These are phyloP conservation scores for Lydus trimaculatus DNA, from an alignment of 2,888 invertebrate species.

Conservation along the genomic window DNA sequence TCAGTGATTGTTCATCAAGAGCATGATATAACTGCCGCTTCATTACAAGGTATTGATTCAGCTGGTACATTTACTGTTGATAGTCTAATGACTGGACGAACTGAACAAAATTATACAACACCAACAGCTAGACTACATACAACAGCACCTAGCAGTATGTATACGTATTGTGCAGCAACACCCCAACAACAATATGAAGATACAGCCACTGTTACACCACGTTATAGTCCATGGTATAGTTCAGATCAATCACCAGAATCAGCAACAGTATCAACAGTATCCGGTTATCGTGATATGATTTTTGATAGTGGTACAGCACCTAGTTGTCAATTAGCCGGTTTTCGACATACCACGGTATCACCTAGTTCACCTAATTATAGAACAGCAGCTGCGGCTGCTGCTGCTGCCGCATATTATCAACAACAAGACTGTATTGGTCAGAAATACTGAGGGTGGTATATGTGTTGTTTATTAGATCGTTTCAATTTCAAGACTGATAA, in stretches of 20 bases:
- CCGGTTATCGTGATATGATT: slow-evolving; percentile 56
- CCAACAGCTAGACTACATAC: slow-evolving; percentile 48
- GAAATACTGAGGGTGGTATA: slow-evolving; percentile 56
- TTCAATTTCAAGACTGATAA: slow-evolving; percentile 49
- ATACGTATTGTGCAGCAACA: slow-evolving; percentile 64
- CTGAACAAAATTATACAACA: slow-evolving; percentile 53
- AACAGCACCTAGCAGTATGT: slow-evolving; percentile 63
- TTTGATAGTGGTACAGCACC: slow-evolving; percentile 57
- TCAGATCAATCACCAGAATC: slow-evolving; percentile 61
- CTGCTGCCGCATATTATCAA: slow-evolving; percentile 56
- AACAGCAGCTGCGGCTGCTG: slow-evolving; percentile 61
- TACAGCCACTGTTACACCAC: slow-evolving; percentile 51
- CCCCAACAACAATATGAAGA: slow-evolving; percentile 56
- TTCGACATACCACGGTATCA: slow-evolving; percentile 63
- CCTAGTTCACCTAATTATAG: slow-evolving; percentile 64
- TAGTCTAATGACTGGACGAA: slow-evolving; percentile 65
- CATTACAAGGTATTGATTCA: slow-evolving; percentile 58
- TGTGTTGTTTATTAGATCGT: slow-evolving; percentile 36
- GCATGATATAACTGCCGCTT: slow-evolving; percentile 53
- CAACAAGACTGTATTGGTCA: slow-evolving; percentile 69
- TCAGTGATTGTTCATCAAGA: slow-evolving; percentile 59
- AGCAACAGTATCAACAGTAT: slow-evolving; percentile 46
- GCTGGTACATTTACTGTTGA: slow-evolving; percentile 68
- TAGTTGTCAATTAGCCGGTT: slow-evolving; percentile 60
- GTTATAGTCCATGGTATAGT: slow-evolving; percentile 66